Evolutionary conservation across 2,797 vertebrate genomes (phyloP).

Genomic region (Chrysocyon brachyurus): DNA sequence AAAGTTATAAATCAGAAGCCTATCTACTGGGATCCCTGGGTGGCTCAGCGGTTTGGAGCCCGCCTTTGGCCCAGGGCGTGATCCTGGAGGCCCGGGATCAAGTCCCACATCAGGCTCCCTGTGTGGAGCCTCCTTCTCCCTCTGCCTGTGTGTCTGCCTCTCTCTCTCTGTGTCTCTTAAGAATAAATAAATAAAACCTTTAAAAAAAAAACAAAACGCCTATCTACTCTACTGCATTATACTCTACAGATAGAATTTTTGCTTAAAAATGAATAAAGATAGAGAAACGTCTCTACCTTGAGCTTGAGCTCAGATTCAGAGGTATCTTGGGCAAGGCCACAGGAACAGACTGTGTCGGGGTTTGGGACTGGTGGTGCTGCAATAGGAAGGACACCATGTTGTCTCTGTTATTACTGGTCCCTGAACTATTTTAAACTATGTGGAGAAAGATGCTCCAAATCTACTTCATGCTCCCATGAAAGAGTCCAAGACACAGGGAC

Average conservation of each 20-base stretch:
- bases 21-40: not conserved
- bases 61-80: too few relatives aligned
- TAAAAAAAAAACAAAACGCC: not conserved
- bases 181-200: too few relatives aligned
- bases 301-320: not conserved
- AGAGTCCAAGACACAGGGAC: not conserved
- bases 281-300: not conserved
- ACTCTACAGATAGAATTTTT: not conserved
- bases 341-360: not conserved
- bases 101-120: too few relatives aligned
- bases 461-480: not conserved
- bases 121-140: too few relatives aligned
- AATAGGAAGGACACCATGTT: not conserved
- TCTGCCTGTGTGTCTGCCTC: too few relatives aligned
- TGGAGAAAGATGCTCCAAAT: not conserved
- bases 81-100: too few relatives aligned
- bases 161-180: too few relatives aligned
- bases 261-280: slow-evolving; percentile 12
- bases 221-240: not conserved
- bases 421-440: not conserved
- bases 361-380: not conserved
- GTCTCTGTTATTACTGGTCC: not conserved
- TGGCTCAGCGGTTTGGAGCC: too few relatives aligned
- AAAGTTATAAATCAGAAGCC: not conserved
- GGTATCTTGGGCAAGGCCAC: not conserved